Evolutionary conservation across 2,797 vertebrate genomes (phyloP).

Genomic region (Rhabdomys pumilio): DNA sequence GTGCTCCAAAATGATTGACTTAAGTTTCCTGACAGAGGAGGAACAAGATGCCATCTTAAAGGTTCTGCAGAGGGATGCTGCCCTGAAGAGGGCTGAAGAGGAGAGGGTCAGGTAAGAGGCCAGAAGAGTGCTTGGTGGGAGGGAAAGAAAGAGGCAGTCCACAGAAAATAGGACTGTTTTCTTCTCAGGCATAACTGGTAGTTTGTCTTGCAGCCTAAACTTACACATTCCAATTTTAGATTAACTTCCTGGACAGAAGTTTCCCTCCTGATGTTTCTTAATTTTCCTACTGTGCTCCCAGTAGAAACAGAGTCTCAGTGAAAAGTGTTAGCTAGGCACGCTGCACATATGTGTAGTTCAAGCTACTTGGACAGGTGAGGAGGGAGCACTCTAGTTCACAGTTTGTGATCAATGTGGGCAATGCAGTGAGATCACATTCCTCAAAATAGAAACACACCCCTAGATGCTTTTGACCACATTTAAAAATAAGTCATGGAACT

Average conservation of each 20-base stretch:
- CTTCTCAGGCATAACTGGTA: constrained; percentile 1
- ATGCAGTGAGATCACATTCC: neutral
- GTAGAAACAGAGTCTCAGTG: constrained; percentile 49
- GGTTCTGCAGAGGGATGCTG: constrained; percentile 94
- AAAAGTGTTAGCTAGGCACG: neutral
- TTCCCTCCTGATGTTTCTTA: constrained; percentile 62
- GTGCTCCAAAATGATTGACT: constrained; percentile 94
- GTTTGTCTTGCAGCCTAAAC: constrained; percentile 62
- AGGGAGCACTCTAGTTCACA: neutral
- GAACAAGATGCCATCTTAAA: constrained; percentile 94
- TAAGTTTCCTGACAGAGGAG: constrained; percentile 96
- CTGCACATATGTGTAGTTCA: neutral
- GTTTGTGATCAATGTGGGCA: neutral
- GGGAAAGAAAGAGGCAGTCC: neutral
- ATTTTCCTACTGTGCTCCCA: constrained; percentile 28
- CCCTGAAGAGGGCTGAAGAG: constrained; percentile 94
- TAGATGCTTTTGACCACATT: constrained; percentile 19
- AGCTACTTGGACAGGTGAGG: neutral
- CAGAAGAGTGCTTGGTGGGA: rapidly evolving
- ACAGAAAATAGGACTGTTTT: neutral
- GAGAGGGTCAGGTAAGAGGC: constrained; percentile 93
- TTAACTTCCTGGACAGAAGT: constrained; percentile 47
- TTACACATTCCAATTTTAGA: constrained; percentile 71
- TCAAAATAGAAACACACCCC: neutral
- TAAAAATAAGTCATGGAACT: constrained; percentile 52